Evolutionary conservation across 2,888 invertebrate genomes (phyloP), one percentile per base, ranked within the genome.

Genomic region (Rhogogaster chlorosoma): DNA sequence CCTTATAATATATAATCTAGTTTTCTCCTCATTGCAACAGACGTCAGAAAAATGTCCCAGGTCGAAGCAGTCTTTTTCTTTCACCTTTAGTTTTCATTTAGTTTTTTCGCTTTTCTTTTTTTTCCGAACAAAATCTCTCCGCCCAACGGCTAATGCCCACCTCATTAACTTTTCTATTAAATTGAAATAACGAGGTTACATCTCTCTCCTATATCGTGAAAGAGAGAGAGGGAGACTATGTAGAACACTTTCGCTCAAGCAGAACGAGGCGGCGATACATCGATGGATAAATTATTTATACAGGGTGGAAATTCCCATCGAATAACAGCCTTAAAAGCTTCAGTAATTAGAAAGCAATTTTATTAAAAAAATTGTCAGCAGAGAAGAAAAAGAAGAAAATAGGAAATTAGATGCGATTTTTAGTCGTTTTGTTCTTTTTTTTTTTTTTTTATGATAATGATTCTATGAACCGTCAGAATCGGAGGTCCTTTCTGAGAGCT

Each of bases 41-140:
- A 73, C 73, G 73, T 73, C 73, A 42, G 42, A 73, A 73, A 73
- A 73, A 73, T 73, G 22, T 73, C 42, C 42, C 22, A 38, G 38
- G 38, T 71, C 36, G n/a, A 9, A 71, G 2, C 38, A 9, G n/a
- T 38, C 9, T 38, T 38, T 71, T 71, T n/a, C n/a, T 26, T 12
- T 26, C 45, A 18, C 9, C 26, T 38, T 71, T n/a, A 53, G 18
- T 49, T n/a, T 18, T 70, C n/a, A 36, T 18, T 10, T n/a, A n/a
- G n/a, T 71, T 45, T 73, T 73, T 45, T 42, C 2, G 10, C 5
- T 7, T 42, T 42, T 22, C 42, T 53, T 53, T 53, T 2, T 53
- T n/a, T n/a, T 53, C 2, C n/a, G 0, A 49, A 18, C 49, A 73
- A 38, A 73, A 38, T 3, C 67, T 7, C 67, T 67, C 6, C 32